Evolutionary conservation across 2,888 invertebrate genomes (phyloP).

Genomic region (Linnaemya vulpina): DNA sequence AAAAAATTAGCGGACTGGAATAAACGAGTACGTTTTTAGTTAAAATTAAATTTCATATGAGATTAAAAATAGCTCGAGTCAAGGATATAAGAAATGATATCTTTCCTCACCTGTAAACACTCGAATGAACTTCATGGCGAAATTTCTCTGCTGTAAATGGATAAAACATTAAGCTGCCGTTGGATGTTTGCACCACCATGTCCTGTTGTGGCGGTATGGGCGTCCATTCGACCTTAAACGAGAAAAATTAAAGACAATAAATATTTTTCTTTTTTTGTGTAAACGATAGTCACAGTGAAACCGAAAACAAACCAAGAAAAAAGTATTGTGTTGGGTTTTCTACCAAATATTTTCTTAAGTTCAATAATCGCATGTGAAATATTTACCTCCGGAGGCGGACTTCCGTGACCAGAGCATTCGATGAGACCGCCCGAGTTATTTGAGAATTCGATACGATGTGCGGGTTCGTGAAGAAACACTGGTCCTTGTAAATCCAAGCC

Average conservation of each 20-base stretch:
- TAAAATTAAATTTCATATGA: background rate
- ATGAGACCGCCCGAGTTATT: slow-evolving; percentile 89
- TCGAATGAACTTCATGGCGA: slow-evolving; percentile 92
- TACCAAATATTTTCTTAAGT: too few relatives aligned
- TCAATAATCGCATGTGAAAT: too few relatives aligned
- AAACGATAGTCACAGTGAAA: too few relatives aligned
- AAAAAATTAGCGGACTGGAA: background rate
- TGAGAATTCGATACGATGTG: slow-evolving; percentile 90
- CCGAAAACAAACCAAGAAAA: too few relatives aligned
- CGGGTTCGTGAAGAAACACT: slow-evolving; percentile 87
- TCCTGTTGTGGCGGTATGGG: slow-evolving; percentile 87
- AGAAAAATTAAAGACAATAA: slow-evolving; percentile 41
- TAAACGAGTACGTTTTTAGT: background rate
- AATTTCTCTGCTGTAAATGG: slow-evolving; percentile 92
- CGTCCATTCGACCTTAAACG: slow-evolving; percentile 89
- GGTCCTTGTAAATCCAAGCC: slow-evolving; percentile 88
- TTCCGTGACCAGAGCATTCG: slow-evolving; percentile 88
- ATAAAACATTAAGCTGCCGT: slow-evolving; percentile 93
- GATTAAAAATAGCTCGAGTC: background rate
- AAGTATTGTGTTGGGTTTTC: too few relatives aligned
- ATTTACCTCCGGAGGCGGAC: slow-evolving; percentile 87
- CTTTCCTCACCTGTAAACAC: slow-evolving; percentile 88
- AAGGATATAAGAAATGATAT: slow-evolving; percentile 26
- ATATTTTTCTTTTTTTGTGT: background rate
- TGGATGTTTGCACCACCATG: slow-evolving; percentile 89